Base-by-base conservation (phyloP, 2,113 vertebrate species). In the Halcyon malimbica region DNA sequence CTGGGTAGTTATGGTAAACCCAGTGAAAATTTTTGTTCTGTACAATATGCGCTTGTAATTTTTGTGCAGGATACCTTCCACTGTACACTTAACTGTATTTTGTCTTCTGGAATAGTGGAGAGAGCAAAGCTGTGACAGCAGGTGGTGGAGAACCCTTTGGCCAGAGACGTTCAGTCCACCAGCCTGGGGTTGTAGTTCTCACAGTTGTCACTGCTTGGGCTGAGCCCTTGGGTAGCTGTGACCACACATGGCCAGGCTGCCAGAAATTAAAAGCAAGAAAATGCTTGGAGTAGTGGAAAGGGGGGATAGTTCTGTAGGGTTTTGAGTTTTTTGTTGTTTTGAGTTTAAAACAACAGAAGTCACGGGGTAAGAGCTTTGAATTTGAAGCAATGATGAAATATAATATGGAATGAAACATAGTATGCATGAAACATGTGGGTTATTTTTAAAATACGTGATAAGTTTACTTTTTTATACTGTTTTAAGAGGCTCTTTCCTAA, bases 211-310 rank as follows among this genome's bases (percentile, higher is more conserved):
- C 23, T 59, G 33, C 31, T 70, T 63, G 74, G 33, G 46, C 41
- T 67, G 60, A 70, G 73, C 18, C 24, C 42, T 64, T 5, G 12
- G 21, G 29, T 16, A 17, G 64, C 64, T 57, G 37, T 53, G 44
- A 16, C 44, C 33, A 2, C 0, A 0, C 1, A 4, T 48, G 15
- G n/a, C n/a, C 53, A 41, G 31, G 2, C 14, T 81, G 63, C 48
- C 63, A 41, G 68, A 31, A 51, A 6, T 51, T 11, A 64, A 56
- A 71, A 51, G 5, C 11, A 37, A 23, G 3, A 48, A n/a, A 13
- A 6, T n/a, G 35, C 39, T 85, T 26, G 19, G 12, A 5, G 9
- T 17, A 37, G 51, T 59, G 37, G 16, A 67, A 57, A 16, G 14
- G 37, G 71, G 29, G 10, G 12, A 11, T 10, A 2, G 11, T 73